A percentile compares a stretch with the other conserved stretches of the same genome.
These are phyloP conservation scores for Hypomesus transpacificus DNA, from an alignment of 2,113 vertebrate genomes.

Conservation along the genomic window DNA sequence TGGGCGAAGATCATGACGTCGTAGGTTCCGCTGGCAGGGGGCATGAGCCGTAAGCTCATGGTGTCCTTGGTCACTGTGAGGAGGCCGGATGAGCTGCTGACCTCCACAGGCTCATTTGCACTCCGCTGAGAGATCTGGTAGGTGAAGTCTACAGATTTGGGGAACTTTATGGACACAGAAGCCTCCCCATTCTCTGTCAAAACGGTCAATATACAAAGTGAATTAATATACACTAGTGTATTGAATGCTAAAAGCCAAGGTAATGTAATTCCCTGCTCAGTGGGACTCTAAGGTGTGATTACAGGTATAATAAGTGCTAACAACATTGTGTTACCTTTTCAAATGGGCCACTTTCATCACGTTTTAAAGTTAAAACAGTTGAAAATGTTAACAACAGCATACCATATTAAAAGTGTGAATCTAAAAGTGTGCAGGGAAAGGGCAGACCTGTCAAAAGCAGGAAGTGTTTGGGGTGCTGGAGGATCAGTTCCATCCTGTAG, in stretches of 20 bases:
- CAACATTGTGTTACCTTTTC: no score
- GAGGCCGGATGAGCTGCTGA: slow-evolving; percentile 37
- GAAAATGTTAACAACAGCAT: not conserved
- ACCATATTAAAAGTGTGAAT: not conserved
- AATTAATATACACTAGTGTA: not conserved
- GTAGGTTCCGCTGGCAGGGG: slow-evolving; percentile 42
- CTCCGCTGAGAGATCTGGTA: slow-evolving; percentile 56
- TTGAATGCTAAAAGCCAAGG: no score
- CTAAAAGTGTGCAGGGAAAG: no score
- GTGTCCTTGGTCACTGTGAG: slow-evolving; percentile 26
- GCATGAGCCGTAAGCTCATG: slow-evolving; percentile 52
- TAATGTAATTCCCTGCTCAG: slow-evolving; percentile 36
- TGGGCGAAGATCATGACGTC: slow-evolving; percentile 61
- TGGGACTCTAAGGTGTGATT: slow-evolving; percentile 76
- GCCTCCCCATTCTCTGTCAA: slow-evolving; percentile 59
- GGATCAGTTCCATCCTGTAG: slow-evolving; percentile 67
- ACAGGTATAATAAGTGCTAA: slow-evolving; percentile 29
- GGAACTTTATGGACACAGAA: slow-evolving; percentile 41
- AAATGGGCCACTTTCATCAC: not conserved
- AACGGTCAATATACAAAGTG: slow-evolving; percentile 1
- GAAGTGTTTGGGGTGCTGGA: slow-evolving; percentile 68
- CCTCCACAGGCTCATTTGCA: not conserved
- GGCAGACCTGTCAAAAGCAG: slow-evolving; percentile 69
- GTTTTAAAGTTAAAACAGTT: not conserved
- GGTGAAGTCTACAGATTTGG: slow-evolving; percentile 50